Base-by-base conservation (phyloP, 1,140 invertebrate genomes). In the Geopemphigus sp. region DNA sequence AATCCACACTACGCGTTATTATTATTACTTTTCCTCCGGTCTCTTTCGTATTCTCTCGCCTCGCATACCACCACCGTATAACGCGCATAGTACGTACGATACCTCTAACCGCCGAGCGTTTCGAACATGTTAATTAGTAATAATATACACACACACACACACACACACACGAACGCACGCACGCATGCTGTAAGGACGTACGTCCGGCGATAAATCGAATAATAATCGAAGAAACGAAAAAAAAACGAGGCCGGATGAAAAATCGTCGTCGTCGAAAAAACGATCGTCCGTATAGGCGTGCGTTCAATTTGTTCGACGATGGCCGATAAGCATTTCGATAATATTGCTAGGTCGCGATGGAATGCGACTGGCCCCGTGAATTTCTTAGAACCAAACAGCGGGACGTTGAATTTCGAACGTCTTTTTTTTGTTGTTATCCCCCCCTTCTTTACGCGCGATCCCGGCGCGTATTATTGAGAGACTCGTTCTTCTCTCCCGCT, bases 341-440 rank as follows among this genome's bases (percentile, higher is more conserved):
- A 78, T 78, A 61, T 63, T 61, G 22, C 39, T n/a, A n/a, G 32
- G 3, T 39, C 5, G 56, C 24, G 74, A 29, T 47, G 74, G 74
- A 78, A 78, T 78, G 74, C 22, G 59, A 78, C 74, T 78, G 74
- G 54, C 57, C n/a, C n/a, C 74, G 56, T 78, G 74, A 63, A 78
- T 78, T 78, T 78, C 74, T 78, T n/a, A 78, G 74, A 78, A 78
- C 45, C 56, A 26, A 78, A 78, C 74, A 78, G 74, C 74, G 50
- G 74, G 74, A 78, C 74, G 57, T 63, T 78, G 39, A 78, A 78
- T 78, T 76, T 76, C 61, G 57, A 78, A 61, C 54, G 8, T 47
- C 47, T 73, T 72, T 73, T 57, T 59, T 63, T 19, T 61, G 39
- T 78, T 39, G 32, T 39, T 39, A 39, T 78, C 22, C 57, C 74